phyloP scores from a whole-genome alignment of 2,888 invertebrate genomes.

The Macaria liturata region DNA sequence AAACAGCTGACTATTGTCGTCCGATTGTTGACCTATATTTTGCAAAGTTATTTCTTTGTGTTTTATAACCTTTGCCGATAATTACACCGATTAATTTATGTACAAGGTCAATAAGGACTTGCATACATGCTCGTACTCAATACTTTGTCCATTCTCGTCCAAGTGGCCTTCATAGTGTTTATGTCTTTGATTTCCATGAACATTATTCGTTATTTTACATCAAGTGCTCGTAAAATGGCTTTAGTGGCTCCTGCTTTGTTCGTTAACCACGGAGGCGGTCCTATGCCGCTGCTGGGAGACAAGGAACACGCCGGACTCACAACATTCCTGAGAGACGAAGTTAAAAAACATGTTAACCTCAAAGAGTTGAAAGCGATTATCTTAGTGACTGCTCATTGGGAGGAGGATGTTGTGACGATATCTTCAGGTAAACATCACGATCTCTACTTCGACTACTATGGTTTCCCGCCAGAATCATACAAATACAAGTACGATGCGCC shows the following conservation, averaged over 20 bases:
- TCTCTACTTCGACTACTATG: conserved; percentile 75
- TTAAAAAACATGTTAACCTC: conserved; percentile 66
- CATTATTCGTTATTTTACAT: conserved; percentile 64
- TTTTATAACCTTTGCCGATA: conserved; percentile 27
- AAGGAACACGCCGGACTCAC: conserved; percentile 68
- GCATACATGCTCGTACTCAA: conserved; percentile 73
- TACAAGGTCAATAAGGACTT: conserved; percentile 35
- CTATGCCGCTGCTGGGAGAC: conserved; percentile 70
- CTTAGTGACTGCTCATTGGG: conserved; percentile 76
- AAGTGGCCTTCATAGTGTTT: conserved; percentile 69
- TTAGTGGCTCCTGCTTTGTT: conserved; percentile 71
- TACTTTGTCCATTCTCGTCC: conserved; percentile 66
- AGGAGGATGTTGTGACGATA: conserved; percentile 67
- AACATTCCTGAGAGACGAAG: conserved; percentile 63
- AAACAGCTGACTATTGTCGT: conserved; percentile 29
- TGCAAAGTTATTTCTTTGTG: conserved; percentile 5
- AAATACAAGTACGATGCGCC: conserved; percentile 72
- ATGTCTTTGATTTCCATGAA: conserved; percentile 75
- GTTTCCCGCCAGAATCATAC: conserved; percentile 74
- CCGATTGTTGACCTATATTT: conserved; percentile 22
- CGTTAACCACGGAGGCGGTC: conserved; percentile 77
- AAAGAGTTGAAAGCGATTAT: conserved; percentile 69
- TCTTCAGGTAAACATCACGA: conserved; percentile 70
- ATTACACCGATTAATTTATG: conserved; percentile 38
- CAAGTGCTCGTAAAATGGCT: conserved; percentile 61